phyloP scores from a whole-genome alignment of 1,140 invertebrate genomes.

The Pteromalus puparum region DNA sequence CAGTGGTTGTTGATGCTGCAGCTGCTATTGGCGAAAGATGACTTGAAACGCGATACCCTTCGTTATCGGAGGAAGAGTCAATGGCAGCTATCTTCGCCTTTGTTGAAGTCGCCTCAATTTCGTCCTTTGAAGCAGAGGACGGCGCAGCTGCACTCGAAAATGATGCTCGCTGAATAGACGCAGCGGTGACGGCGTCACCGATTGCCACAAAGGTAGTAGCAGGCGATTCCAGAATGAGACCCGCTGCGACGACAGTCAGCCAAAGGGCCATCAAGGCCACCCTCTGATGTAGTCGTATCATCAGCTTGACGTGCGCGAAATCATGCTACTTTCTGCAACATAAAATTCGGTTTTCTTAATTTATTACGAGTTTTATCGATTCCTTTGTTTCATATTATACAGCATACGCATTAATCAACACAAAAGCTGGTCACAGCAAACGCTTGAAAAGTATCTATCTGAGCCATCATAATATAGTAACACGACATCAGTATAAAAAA shows the following conservation, averaged over 20 bases:
- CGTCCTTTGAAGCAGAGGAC: neutral
- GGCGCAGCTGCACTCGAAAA: neutral
- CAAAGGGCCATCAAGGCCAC: slow-evolving; percentile 51
- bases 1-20: neutral
- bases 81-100: neutral
- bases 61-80: neutral
- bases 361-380: too few species aligned
- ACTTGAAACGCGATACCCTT: neutral
- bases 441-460: too few species aligned
- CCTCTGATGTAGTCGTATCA: slow-evolving; percentile 43
- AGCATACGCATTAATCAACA: too few species aligned
- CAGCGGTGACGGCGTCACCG: neutral
- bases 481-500: too few species aligned
- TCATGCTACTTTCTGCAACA: neutral
- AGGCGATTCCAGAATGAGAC: neutral
- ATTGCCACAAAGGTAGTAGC: neutral
- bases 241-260: slow-evolving; percentile 6
- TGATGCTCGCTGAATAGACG: neutral
- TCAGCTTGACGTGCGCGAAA: slow-evolving; percentile 34
- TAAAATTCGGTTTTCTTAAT: neutral
- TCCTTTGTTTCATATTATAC: too few species aligned
- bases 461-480: too few species aligned
- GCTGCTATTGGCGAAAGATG: slow-evolving; percentile 2
- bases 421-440: too few species aligned
- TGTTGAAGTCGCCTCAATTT: neutral